Evolutionary conservation across 2,113 vertebrate species (phyloP), one percentile per base, ranked within the genome.

Genomic region (Falco punctatus): DNA sequence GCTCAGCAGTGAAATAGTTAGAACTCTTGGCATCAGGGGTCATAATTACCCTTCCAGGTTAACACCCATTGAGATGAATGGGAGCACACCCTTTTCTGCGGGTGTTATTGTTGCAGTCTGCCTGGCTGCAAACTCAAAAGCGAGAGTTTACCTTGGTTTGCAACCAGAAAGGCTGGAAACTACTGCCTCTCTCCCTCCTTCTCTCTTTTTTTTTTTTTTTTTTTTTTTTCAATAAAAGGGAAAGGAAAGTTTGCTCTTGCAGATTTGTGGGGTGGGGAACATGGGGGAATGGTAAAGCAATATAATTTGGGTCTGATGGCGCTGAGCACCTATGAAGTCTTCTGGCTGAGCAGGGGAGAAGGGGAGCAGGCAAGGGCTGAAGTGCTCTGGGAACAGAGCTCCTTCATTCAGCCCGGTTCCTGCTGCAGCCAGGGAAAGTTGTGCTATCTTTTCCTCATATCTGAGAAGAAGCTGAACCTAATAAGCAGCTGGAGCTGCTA

Each of bases 61-160:
- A 95, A 97, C 95, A 94, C 96, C 96, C 96, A 70, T 95, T 35
- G 92, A 80, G 89, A 95, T 94, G 96, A 96, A 95, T 90, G 92
- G 86, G 86, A 93, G 92, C 92, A 97, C 95, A 92, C 96, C 96
- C 97, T 96, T 94, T 94, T 97, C 94, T 97, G 92, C 33, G 78
- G 81, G 62, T 92, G 84, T 94, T 96, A 73, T 80, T 96, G 86
- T 88, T 96, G 81, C 89, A 87, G 94, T 95, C 91, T 97, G 96
- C 78, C 95, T 94, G 95, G 89, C 95, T 95, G 78, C 26, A 74
- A 70, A 48, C 78, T 86, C 84, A 74, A 74, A 94, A 58, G 59
- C 9, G 0, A 81, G 82, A 87, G 91, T 96, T 97, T 97, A 94
- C 89, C 91, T 97, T 95, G 94, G 95, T 96, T 94, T 97, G 94